Evolutionary conservation across 2,113 vertebrate genomes (phyloP).

Genomic region (Cephalopterus ornatus): DNA sequence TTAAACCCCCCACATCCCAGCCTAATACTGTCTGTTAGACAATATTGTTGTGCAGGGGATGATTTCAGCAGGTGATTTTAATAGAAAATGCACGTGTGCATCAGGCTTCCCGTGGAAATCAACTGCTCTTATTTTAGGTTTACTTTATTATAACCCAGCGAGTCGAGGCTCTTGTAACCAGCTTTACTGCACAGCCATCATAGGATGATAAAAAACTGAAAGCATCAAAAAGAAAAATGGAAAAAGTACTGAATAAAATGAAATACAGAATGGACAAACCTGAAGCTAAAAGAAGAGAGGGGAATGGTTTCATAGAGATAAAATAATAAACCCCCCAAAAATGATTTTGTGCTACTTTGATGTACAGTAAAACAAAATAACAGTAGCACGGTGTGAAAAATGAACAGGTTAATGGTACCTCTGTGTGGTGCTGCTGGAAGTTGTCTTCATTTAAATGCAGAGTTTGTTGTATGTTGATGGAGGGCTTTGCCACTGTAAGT

Average conservation of each 20-base stretch:
- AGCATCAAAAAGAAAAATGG: conserved; percentile 17
- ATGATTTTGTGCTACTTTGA: conserved; percentile 47
- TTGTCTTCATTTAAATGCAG: conserved; percentile 64
- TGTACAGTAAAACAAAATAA: conserved; percentile 62
- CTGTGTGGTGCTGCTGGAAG: conserved; percentile 41
- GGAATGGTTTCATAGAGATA: conserved; percentile 20
- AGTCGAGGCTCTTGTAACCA: neutral
- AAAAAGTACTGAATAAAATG: conserved; percentile 1
- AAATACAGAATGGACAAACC: neutral
- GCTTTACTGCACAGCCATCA: neutral
- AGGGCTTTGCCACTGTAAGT: conserved; percentile 41
- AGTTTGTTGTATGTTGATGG: conserved; percentile 58
- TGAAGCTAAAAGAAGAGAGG: neutral
- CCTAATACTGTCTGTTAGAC: neutral
- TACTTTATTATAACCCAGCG: neutral
- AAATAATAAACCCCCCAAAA: conserved; percentile 47
- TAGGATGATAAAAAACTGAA: neutral
- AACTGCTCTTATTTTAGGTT: neutral
- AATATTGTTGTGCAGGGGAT: neutral
- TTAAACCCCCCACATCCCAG: neutral
- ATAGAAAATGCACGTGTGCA: neutral
- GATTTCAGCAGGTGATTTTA: conserved; percentile 2
- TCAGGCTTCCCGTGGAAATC: neutral
- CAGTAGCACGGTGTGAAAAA: conserved; percentile 41
- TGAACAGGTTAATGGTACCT: conserved; percentile 57